Base-by-base conservation (phyloP, 2,888 invertebrate species). In the Megaustenia siamemsis region DNA sequence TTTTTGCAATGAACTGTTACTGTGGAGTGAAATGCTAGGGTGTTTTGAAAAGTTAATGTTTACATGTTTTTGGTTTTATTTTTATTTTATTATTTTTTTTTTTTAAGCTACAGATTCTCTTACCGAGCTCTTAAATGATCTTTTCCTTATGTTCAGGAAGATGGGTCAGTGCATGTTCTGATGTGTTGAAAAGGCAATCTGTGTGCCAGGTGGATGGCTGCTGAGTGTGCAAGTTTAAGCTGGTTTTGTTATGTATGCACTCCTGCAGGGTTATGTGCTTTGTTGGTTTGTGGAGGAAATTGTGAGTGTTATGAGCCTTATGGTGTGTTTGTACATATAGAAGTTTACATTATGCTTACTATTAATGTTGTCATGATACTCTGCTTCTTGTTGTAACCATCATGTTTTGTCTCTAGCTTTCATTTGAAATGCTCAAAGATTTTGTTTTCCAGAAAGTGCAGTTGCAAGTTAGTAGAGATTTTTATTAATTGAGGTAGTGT, bases 61-160 rank as follows among this genome's bases (percentile, higher is more conserved):
- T n/a, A n/a, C n/a, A n/a, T n/a, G n/a, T n/a, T n/a, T n/a, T n/a
- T n/a, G n/a, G n/a, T n/a, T n/a, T n/a, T n/a, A n/a, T n/a, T n/a
- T n/a, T n/a, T n/a, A n/a, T n/a, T n/a, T n/a, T n/a, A n/a, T n/a
- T n/a, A n/a, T n/a, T n/a, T n/a, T n/a, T n/a, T n/a, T n/a, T n/a
- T n/a, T n/a, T n/a, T n/a, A n/a, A n/a, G n/a, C n/a, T n/a, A n/a
- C n/a, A n/a, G n/a, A n/a, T n/a, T n/a, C n/a, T n/a, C n/a, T n/a
- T n/a, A n/a, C n/a, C n/a, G n/a, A n/a, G n/a, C n/a, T n/a, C n/a
- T n/a, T n/a, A n/a, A n/a, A n/a, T n/a, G n/a, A n/a, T n/a, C n/a
- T n/a, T n/a, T n/a, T n/a, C n/a, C n/a, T n/a, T n/a, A 86, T 84
- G 84, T 81, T 80, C 81, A 86, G 80, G 71, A 80, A 66, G 84